Percentiles rank a stretch among this genome's conserved stretches.
phyloP scores from a whole-genome alignment of 1,140 invertebrate genomes.

The Periplaneta americana region DNA sequence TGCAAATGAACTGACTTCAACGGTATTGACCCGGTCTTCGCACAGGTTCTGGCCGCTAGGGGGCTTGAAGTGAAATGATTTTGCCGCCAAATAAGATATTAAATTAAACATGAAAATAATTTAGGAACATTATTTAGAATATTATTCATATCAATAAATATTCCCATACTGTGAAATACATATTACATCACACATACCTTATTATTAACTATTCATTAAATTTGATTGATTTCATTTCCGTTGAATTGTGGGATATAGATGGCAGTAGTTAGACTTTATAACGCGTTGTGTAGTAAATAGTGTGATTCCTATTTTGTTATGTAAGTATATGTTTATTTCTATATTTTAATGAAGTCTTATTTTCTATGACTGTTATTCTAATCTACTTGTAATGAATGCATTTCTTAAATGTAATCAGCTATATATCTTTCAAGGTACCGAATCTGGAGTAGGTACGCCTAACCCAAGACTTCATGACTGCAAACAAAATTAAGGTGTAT shows the following conservation, averaged over 20 bases:
- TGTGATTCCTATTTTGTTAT: background rate
- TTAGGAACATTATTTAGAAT: background rate
- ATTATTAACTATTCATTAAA: background rate
- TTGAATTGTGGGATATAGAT: background rate
- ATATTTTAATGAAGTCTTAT: too few relatives aligned
- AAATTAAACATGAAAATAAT: background rate
- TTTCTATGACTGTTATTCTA: too few relatives aligned
- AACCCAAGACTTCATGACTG: background rate
- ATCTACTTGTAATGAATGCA: too few relatives aligned
- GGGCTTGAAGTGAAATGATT: background rate
- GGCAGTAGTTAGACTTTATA: background rate
- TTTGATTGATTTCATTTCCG: background rate
- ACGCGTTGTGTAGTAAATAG: background rate
- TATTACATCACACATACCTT: background rate
- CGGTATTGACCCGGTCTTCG: background rate
- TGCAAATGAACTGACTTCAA: too few relatives aligned
- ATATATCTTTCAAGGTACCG: background rate
- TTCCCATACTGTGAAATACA: background rate
- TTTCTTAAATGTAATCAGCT: too few relatives aligned
- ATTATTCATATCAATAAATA: background rate
- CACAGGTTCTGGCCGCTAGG: background rate
- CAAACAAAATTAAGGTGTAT: background rate
- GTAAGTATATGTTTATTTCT: background rate
- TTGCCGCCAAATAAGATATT: background rate
- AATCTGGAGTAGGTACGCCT: background rate